phyloP scores from a whole-genome alignment of 2,113 vertebrate species.

The Nettapus auritus region DNA sequence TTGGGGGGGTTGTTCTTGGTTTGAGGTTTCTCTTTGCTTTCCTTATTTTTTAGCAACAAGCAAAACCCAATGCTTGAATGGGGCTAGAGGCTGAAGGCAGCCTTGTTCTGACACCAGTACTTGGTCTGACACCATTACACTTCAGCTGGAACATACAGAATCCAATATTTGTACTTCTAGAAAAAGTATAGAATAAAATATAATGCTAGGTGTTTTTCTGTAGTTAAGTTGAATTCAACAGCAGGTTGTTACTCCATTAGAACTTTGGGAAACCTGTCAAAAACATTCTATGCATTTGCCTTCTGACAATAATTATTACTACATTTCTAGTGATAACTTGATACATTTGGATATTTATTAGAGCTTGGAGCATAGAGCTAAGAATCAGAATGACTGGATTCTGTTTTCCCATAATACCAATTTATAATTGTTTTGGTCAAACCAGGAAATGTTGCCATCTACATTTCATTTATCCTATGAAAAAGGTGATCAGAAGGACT shows the following conservation, averaged over 20 bases:
- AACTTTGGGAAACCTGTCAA: neutral
- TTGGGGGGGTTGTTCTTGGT: neutral
- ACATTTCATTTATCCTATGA: neutral
- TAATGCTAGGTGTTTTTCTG: neutral
- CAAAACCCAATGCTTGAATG: conserved; percentile 38
- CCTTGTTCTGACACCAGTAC: neutral
- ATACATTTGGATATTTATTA: neutral
- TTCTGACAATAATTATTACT: neutral
- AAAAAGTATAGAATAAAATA: neutral
- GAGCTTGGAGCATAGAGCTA: neutral
- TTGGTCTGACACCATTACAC: neutral
- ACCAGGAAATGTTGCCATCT: neutral
- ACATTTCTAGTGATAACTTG: neutral
- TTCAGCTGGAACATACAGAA: neutral
- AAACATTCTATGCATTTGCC: neutral
- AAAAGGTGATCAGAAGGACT: neutral
- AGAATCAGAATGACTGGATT: neutral
- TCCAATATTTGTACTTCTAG: neutral
- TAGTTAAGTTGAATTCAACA: neutral
- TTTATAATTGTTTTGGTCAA: neutral
- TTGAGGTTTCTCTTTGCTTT: conserved; percentile 13
- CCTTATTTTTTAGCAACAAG: conserved; percentile 54
- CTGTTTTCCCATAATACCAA: neutral
- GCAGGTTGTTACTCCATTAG: neutral
- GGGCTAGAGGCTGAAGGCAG: neutral